These are phyloP conservation scores for Picus viridis DNA, from an alignment of 2,797 vertebrate species.

Conservation along the genomic window DNA sequence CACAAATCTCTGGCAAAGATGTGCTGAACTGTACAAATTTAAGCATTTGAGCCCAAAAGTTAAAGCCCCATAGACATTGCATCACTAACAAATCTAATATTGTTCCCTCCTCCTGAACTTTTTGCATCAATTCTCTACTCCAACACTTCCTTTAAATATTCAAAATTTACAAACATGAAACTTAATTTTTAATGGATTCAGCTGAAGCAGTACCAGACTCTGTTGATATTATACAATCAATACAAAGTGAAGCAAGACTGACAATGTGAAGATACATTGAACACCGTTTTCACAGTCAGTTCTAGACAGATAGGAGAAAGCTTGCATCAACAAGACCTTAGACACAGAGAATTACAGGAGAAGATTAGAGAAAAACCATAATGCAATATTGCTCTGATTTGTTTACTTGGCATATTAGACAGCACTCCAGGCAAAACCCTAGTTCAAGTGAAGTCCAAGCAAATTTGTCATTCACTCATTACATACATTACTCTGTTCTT, in stretches of 20 bases:
- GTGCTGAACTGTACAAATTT: conserved; percentile 46
- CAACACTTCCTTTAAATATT: background rate
- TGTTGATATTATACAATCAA: background rate
- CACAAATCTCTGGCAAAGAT: conserved; percentile 46
- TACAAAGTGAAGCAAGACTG: background rate
- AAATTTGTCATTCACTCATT: background rate
- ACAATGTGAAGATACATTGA: background rate
- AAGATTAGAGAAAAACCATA: background rate
- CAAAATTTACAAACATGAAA: background rate
- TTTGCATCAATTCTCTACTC: background rate
- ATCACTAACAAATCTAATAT: background rate
- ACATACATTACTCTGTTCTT: background rate
- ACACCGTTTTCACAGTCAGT: background rate
- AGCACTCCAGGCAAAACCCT: background rate
- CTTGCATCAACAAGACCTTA: background rate
- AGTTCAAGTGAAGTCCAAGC: background rate
- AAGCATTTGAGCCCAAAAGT: conserved; percentile 1
- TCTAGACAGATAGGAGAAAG: background rate
- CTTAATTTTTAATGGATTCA: background rate
- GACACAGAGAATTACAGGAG: background rate
- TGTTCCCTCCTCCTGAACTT: accelerated
- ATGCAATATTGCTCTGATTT: background rate
- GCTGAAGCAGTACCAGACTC: background rate
- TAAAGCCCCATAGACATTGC: background rate
- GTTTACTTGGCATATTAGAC: background rate